Percentiles rank a stretch among this genome's conserved stretches.
These are phyloP conservation scores for Drosophila eohydei DNA, from an alignment of 2,888 invertebrate genomes.

Conservation along the genomic window DNA sequence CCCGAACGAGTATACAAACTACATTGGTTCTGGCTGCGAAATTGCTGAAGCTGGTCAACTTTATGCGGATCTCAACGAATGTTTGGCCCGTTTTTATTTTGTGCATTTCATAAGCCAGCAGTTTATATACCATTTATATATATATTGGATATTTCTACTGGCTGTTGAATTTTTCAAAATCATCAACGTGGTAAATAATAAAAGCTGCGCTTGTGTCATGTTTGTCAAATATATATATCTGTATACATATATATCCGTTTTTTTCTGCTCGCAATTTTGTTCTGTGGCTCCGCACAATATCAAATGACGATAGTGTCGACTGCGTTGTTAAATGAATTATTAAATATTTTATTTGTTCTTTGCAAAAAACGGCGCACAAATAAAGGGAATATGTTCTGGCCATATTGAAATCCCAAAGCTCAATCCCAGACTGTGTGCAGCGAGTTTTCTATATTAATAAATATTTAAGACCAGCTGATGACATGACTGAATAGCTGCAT, in stretches of 20 bases:
- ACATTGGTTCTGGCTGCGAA: constrained; percentile 18
- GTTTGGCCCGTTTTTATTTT: constrained; percentile 11
- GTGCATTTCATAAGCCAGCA: constrained; percentile 27
- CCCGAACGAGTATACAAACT: not conserved
- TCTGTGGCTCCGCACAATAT: constrained; percentile 1
- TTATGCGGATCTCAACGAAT: constrained; percentile 18
- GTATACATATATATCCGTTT: not conserved
- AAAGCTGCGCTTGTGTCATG: constrained; percentile 27
- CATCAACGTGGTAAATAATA: constrained; percentile 42
- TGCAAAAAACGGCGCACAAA: not conserved
- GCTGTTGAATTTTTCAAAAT: constrained; percentile 17
- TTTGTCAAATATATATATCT: constrained; percentile 27
- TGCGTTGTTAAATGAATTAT: constrained; percentile 28
- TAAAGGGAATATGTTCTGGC: not conserved
- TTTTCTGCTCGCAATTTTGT: constrained; percentile 3
- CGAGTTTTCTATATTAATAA: constrained; percentile 33
- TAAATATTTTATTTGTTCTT: constrained; percentile 22
- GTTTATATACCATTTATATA: constrained; percentile 14
- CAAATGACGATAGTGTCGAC: constrained; percentile 29
- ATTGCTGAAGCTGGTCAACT: constrained; percentile 47
- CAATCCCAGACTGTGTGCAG: not conserved
- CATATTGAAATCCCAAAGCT: constrained; percentile 31
- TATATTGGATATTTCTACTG: constrained; percentile 6
- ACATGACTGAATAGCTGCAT: constrained; percentile 3
- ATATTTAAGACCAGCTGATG: constrained; percentile 25